Evolutionary conservation across 2,797 vertebrate genomes (phyloP), one percentile per base, ranked within the genome.

Genomic region (Tapera naevia): DNA sequence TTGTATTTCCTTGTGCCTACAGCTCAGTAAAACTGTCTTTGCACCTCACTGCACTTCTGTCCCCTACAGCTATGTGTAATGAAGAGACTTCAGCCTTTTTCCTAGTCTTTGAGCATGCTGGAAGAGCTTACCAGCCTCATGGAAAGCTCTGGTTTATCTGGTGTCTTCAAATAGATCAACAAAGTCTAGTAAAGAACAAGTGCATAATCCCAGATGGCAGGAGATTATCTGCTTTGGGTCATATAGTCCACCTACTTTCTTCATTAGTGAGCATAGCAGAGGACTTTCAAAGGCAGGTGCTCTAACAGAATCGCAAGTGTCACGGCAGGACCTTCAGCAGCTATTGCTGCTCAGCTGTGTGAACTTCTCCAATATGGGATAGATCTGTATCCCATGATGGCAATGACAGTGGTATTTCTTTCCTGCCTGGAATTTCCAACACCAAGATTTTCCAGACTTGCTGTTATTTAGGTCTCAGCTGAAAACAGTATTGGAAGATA

Each of bases 21-120:
- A 61, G 41, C 48, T 85, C 37, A 37, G 0, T 69, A 39, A 37
- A 78, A 39, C 28, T 45, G 11, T 25, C 39, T 74, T 48, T 94
- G 78, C 12, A 33, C 28, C 17, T 87, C n/a, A 50, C 24, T 25
- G 24, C 32, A 8, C 15, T 61, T 53, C 6, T 50, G 46, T 32
- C 32, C 22, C 22, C 80, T 86, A 32, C 35, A 82, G 25, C 48
- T 81, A 0, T 30, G 25, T 28, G 27, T 27, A 67, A 33, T 45
- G 32, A n/a, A 48, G 41, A 73, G 30, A 32, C 27, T 65, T 46
- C 22, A 80, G 60, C 27, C 7, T 89, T 74, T 64, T 64, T 50
- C 6, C 53, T 80, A 0, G 2, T 1, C 51, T 74, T 82, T 67
- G 46, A n/a, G 48, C 17, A 15, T 16, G 22, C n/a, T 6, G 3